These are phyloP conservation scores for Drosophila mimica DNA, from an alignment of 2,888 invertebrate genomes.

Conservation along the genomic window DNA sequence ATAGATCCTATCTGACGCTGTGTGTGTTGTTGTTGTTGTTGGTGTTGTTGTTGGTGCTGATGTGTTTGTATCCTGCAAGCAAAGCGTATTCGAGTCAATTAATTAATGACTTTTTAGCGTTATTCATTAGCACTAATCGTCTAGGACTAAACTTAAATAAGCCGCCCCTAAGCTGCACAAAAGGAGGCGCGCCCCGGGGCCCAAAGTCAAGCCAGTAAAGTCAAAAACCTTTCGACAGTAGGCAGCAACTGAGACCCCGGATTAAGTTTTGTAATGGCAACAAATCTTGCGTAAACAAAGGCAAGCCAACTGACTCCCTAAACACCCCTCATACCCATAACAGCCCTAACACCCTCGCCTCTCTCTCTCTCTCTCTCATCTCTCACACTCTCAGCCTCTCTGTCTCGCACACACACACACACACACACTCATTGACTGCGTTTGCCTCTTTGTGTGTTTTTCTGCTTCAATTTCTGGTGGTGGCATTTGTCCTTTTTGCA, in stretches of 20 bases:
- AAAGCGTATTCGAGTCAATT: constrained; percentile 62
- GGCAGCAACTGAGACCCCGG: constrained; percentile 68
- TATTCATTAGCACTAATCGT: constrained; percentile 77
- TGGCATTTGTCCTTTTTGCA: constrained; percentile 67
- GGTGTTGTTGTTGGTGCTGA: constrained; percentile 1
- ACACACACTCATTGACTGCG: constrained; percentile 11
- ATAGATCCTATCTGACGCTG: constrained; percentile 35
- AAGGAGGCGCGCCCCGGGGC: constrained; percentile 34
- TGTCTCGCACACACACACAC: constrained; percentile 15
- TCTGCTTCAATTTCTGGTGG: constrained; percentile 58
- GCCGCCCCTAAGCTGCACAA: constrained; percentile 60
- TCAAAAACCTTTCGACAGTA: constrained; percentile 71
- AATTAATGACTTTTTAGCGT: constrained; percentile 76
- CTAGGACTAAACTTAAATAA: constrained; percentile 53
- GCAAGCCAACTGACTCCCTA: constrained; percentile 50
- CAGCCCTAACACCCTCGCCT: constrained; percentile 39
- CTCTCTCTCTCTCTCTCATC: constrained; percentile 5
- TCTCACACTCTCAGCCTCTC: constrained; percentile 9
- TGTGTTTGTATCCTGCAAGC: constrained; percentile 34
- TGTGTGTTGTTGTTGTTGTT: not conserved
- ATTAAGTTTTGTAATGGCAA: constrained; percentile 76
- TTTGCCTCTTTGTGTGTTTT: constrained; percentile 1
- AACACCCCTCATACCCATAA: constrained; percentile 51
- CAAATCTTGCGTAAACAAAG: constrained; percentile 81
- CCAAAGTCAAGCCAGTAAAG: constrained; percentile 59